phyloP scores from a whole-genome alignment of 2,888 invertebrate genomes.

The Galeopsomyia nigrocyanea region DNA sequence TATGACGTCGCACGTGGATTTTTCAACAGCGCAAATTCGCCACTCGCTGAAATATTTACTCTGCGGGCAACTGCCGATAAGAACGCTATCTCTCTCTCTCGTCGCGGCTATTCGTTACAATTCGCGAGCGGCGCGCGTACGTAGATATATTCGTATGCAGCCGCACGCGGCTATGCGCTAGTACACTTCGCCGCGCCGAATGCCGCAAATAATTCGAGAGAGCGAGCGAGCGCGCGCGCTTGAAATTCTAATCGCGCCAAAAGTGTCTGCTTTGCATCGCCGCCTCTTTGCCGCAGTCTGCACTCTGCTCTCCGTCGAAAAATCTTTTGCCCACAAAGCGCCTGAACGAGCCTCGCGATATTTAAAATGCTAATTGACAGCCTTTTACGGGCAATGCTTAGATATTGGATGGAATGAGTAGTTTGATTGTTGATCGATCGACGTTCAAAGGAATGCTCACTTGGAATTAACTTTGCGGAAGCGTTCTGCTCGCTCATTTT shows the following conservation, averaged over 20 bases:
- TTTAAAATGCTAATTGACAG: too few relatives aligned
- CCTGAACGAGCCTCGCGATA: too few relatives aligned
- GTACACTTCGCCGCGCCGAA: not conserved
- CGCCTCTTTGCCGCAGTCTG: not conserved
- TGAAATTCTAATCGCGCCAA: slow-evolving; percentile 43
- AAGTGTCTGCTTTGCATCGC: slow-evolving; percentile 37
- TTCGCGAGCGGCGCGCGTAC: too few relatives aligned
- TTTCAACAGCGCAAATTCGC: not conserved
- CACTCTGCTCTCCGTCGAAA: not conserved
- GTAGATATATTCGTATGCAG: not conserved
- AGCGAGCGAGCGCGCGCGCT: slow-evolving; percentile 4
- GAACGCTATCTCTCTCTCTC: too few relatives aligned
- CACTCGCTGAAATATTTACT: too few relatives aligned
- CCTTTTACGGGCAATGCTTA: too few relatives aligned
- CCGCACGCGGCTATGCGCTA: not conserved
- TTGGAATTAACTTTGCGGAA: too few relatives aligned
- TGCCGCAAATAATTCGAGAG: slow-evolving; percentile 22
- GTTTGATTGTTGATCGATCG: not conserved
- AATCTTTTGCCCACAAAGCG: too few relatives aligned
- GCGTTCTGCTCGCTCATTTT: too few relatives aligned
- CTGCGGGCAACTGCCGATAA: too few relatives aligned
- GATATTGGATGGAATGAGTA: too few relatives aligned
- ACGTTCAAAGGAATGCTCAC: not conserved
- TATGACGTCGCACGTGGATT: not conserved
- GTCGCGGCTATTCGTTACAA: too few relatives aligned